A percentile compares a stretch with the other conserved stretches of the same genome.
Evolutionary conservation across 2,113 vertebrate species (phyloP).

Genomic region (Mohoua ochrocephala): DNA sequence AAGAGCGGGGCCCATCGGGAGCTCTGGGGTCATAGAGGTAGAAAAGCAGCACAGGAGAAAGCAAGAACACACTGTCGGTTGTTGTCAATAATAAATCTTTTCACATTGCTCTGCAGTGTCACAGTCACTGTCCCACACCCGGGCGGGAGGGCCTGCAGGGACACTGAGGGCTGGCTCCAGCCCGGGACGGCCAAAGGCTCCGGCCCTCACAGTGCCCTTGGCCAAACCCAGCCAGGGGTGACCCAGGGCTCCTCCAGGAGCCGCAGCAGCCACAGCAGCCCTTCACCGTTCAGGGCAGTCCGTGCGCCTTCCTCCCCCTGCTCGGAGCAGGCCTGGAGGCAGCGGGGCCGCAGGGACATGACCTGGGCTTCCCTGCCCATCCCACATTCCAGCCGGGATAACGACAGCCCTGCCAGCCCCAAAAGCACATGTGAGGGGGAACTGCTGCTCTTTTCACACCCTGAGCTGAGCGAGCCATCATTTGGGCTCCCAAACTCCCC

Average conservation of each 20-base stretch:
- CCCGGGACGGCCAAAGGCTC: not conserved
- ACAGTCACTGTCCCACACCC: not conserved
- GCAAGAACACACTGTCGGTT: not conserved
- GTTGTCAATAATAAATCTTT: not conserved
- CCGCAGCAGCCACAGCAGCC: not conserved
- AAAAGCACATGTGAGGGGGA: rapidly evolving
- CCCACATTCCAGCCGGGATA: not conserved
- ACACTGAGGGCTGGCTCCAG: not conserved
- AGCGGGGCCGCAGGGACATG: not conserved
- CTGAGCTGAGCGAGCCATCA: rapidly evolving
- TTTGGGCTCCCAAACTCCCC: not conserved
- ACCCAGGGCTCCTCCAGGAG: not conserved
- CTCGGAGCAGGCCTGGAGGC: not conserved
- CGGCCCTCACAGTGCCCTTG: not conserved
- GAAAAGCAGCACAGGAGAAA: not conserved
- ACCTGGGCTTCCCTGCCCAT: not conserved
- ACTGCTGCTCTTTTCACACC: not conserved
- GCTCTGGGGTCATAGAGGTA: not conserved
- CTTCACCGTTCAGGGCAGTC: not conserved
- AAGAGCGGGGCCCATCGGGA: not conserved
- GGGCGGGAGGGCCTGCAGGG: not conserved
- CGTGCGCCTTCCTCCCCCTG: not conserved
- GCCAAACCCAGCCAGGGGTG: not conserved
- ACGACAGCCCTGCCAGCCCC: not conserved
- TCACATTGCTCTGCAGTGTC: not conserved